Conservation (phyloP, 35 echinoderm and acorn worm species). For the Hemicentrotus pulcherrimus region DNA sequence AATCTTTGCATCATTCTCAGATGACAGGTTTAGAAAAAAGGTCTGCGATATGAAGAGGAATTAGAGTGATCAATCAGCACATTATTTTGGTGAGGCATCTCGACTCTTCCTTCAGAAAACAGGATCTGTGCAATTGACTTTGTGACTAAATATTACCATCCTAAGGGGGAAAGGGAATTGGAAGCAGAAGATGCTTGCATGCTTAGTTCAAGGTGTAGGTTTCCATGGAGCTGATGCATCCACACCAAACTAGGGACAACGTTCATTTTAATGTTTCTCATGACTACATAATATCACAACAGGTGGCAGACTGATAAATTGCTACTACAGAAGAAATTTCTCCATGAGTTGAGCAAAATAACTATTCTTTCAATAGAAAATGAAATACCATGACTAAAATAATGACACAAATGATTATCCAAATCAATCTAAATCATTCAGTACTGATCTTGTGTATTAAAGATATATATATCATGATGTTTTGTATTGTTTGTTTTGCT, state of each 20-base stretch:
- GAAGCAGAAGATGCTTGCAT: conserved; percentile 16
- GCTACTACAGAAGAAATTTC: no score
- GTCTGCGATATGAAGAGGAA: background rate
- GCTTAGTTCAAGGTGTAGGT: background rate
- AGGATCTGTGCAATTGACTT: conserved; percentile 50
- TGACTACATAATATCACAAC: background rate
- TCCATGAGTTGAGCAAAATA: no score
- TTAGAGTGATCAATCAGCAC: conserved; percentile 33
- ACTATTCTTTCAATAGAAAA: no score
- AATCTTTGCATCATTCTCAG: background rate
- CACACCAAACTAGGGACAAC: background rate
- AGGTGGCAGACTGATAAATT: background rate
- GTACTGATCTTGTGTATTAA: no score
- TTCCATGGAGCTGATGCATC: background rate
- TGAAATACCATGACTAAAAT: no score
- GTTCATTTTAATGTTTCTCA: background rate
- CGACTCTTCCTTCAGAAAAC: conserved; percentile 49
- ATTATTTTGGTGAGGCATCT: conserved; percentile 17
- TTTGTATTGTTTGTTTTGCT: no score
- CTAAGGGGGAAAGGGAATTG: conserved; percentile 43
- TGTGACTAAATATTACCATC: conserved; percentile 49
- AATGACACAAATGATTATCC: no score
- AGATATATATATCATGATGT: no score
- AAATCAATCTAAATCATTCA: no score
- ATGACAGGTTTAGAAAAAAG: background rate